Percentiles rank a stretch among this genome's conserved stretches.
phyloP scores from a whole-genome alignment of 2,113 vertebrate genomes.

The Cacatua alba region DNA sequence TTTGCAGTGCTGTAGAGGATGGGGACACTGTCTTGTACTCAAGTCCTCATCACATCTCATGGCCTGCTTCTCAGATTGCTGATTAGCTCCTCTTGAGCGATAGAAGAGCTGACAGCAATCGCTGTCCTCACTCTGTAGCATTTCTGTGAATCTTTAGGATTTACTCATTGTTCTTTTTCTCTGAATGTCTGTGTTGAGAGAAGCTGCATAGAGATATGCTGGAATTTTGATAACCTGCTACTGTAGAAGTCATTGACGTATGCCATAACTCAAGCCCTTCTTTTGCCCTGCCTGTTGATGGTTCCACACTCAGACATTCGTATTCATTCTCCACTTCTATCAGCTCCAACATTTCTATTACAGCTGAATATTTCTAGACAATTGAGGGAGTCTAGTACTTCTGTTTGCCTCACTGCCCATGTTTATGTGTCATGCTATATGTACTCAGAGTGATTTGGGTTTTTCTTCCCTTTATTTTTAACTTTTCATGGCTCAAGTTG shows the following conservation, averaged over 20 bases:
- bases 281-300: neutral
- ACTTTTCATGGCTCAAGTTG: neutral
- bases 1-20: neutral
- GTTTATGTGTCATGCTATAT: neutral
- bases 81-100: neutral
- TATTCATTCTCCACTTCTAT: neutral
- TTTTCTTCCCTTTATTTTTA: neutral
- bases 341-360: neutral
- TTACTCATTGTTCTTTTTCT: neutral
- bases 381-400: neutral
- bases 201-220: neutral
- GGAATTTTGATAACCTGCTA: neutral
- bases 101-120: neutral
- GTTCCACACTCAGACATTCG: neutral
- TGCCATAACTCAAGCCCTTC: neutral
- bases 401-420: neutral
- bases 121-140: neutral
- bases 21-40: neutral
- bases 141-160: neutral
- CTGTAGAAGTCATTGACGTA: neutral
- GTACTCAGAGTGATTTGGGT: neutral
- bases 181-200: neutral
- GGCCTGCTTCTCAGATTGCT: neutral
- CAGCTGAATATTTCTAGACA: neutral
- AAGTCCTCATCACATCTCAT: neutral